Evolutionary conservation across 2,888 invertebrate genomes (phyloP), one percentile per base, ranked within the genome.

Genomic region (Tuta absoluta): DNA sequence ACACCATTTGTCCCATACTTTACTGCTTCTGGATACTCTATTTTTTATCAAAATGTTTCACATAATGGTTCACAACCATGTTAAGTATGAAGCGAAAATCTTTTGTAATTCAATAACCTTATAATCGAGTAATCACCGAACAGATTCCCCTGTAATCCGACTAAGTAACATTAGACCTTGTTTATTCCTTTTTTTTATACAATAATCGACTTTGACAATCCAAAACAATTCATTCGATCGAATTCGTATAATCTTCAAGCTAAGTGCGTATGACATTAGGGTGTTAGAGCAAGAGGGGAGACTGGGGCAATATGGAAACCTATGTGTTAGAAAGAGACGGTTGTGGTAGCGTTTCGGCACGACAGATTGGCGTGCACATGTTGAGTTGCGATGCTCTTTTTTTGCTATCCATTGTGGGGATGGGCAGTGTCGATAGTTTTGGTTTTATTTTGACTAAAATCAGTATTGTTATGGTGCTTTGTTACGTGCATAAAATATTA

Each of bases 311-410:
- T 75, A 63, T 10, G 8, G 8, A 1, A 4, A n/a, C 5, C 12
- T 1, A 14, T 14, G 12, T 5, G 78, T 67, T 65, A 56, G 80
- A 83, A 51, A 28, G 81, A 67, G 85, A 85, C 0, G 66, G 68
- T 8, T 78, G 82, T 78, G 84, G 80, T 84, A 82, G 82, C 81
- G 83, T 84, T 82, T 82, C 82, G 84, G 81, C n/a, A n/a, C 90
- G 91, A 91, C 91, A 91, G 91, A 91, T 91, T 91, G 91, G 81
- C 85, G 87, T 86, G 86, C 91, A 91, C 91, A 91, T 91, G 91
- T 88, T 88, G 86, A 80, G 86, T 82, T 82, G 82, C 85, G 90
- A 87, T 91, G 91, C 83, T 88, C 91, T 91, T 91, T 91, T 28
- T 85, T 81, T 77, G 87, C 86, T 72, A 84, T 82, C 77, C 73